Evolutionary conservation across 2,113 vertebrate genomes (phyloP), one percentile per base, ranked within the genome.

Genomic region (Ellobius talpinus): DNA sequence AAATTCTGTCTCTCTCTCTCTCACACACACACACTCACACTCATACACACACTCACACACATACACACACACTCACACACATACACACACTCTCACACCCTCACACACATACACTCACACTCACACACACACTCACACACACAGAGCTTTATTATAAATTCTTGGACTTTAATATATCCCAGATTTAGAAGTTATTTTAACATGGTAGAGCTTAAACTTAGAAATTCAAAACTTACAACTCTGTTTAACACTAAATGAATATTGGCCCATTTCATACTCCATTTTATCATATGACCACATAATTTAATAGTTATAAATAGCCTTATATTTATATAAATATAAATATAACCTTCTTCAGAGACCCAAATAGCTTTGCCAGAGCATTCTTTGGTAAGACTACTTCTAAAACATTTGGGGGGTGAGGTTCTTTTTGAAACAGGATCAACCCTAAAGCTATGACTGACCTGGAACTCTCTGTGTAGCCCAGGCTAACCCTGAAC

Each of bases 151-250:
- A 81, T 55, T 81, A 36, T 81, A 82, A 23, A 3, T 13, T 70
- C 61, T 90, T 47, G 21, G 39, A 61, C 55, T 91, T 94, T 90
- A 74, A 85, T 79, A 39, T 8, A 65, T 17, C 10, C 16, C 63
- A 84, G n/a, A 74, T 88, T 50, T 70, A 76, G 47, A 89, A 50
- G 36, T 89, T 81, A 88, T 81, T 52, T 95, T 88, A 92, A 74
- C 29, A 23, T 26, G 10, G 13, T 66, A 31, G 31, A 96, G 87
- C 4, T 65, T 84, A 70, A 84, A 77, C 39, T 94, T 96, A 50
- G 26, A 74, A 89, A 74, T 76, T 61, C 70, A 58, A 45, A 73
- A 29, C 16, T 91, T 90, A 47, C 61, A 86, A 50, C 39, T 68
- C 26, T 29, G 23, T 42, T 74, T 91, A 68, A 50, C 73, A 87